These are phyloP conservation scores for Ferdinandea cuprea DNA, from an alignment of 2,888 invertebrate species.

Conservation along the genomic window DNA sequence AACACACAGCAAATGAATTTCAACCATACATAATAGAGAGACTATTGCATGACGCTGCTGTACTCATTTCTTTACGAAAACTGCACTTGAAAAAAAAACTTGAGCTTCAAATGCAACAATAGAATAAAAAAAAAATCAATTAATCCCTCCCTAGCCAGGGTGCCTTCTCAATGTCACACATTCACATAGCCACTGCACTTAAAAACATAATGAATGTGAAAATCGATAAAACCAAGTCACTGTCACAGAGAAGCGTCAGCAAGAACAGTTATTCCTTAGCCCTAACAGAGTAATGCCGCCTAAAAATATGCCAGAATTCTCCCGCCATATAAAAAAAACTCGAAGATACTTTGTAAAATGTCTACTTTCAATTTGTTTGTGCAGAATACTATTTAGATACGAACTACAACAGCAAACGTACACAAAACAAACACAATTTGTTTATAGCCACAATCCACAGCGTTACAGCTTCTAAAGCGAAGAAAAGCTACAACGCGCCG, in stretches of 20 bases:
- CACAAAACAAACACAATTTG: background rate
- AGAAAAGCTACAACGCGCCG: slow-evolving; percentile 33
- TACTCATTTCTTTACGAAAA: no score
- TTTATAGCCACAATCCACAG: background rate
- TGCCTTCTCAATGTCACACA: slow-evolving; percentile 35
- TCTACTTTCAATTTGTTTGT: background rate
- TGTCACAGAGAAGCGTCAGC: background rate
- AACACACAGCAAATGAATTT: no score
- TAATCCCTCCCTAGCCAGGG: background rate
- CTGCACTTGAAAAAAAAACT: background rate
- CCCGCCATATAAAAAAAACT: background rate
- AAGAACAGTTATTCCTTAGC: background rate
- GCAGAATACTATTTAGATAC: background rate
- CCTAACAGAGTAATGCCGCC: slow-evolving; percentile 14
- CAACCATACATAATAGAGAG: no score
- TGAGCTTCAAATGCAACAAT: background rate
- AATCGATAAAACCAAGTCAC: slow-evolving; percentile 21
- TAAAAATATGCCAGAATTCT: slow-evolving; percentile 24
- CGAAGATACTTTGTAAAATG: background rate
- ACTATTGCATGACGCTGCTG: background rate
- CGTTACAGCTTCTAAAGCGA: slow-evolving; percentile 9
- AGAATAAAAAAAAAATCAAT: slow-evolving; percentile 4
- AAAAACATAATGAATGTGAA: background rate
- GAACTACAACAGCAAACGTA: background rate
- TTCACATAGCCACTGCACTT: background rate